Conservation (phyloP, 1,140 invertebrate species). For the Hylaeus anthracinus region DNA sequence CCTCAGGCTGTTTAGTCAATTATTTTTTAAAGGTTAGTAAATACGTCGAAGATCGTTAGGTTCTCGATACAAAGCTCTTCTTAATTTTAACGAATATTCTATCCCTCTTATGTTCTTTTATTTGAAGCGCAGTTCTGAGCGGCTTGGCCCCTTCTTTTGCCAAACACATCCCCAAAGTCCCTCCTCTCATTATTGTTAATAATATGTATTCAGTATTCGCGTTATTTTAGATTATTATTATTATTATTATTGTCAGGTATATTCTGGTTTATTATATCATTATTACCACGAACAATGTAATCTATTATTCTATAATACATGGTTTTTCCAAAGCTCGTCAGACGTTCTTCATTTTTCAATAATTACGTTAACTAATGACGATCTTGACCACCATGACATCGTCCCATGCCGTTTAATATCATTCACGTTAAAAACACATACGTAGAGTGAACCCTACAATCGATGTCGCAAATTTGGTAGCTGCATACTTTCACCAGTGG, state of each 20-base stretch:
- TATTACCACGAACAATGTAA: slow-evolving; percentile 63
- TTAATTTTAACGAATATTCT: slow-evolving; percentile 20
- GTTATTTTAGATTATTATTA: slow-evolving; percentile 67
- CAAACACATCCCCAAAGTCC: slow-evolving; percentile 39
- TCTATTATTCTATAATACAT: slow-evolving; percentile 69
- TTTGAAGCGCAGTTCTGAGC: slow-evolving; percentile 45
- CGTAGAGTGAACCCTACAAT: not conserved
- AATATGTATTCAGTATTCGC: slow-evolving; percentile 72
- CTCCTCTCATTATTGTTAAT: slow-evolving; percentile 67
- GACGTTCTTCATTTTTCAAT: not conserved
- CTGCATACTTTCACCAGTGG: slow-evolving; percentile 20
- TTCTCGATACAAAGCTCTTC: slow-evolving; percentile 19
- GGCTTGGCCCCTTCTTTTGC: slow-evolving; percentile 52
- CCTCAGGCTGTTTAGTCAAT: slow-evolving; percentile 17
- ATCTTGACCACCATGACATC: not conserved
- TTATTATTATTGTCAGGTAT: slow-evolving; percentile 64
- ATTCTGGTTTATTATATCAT: slow-evolving; percentile 65
- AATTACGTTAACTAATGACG: no score
- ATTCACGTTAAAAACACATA: not conserved
- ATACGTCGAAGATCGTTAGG: slow-evolving; percentile 19
- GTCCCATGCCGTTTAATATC: not conserved
- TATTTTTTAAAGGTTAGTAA: slow-evolving; percentile 20
- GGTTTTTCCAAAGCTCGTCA: slow-evolving; percentile 64
- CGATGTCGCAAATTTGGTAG: slow-evolving; percentile 20
- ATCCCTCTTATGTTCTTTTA: slow-evolving; percentile 37